A percentile compares a stretch with the other conserved stretches of the same genome.
Conservation (phyloP, 2,888 invertebrate species). For the Brachyptera risi region DNA sequence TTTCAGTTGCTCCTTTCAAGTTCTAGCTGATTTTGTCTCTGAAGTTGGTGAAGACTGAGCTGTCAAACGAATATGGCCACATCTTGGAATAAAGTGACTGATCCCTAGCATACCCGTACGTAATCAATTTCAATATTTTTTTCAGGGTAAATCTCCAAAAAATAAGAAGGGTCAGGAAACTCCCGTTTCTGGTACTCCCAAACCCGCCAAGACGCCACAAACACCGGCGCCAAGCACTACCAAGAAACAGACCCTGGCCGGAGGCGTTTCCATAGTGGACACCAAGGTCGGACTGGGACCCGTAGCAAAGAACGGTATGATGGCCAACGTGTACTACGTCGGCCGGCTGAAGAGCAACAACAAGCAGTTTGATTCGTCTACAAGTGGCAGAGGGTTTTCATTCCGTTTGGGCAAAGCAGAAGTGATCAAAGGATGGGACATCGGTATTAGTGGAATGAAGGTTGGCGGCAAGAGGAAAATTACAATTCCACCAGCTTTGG, state of each 20-base stretch:
- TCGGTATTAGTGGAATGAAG: slow-evolving; percentile 88
- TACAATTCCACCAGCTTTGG: slow-evolving; percentile 78
- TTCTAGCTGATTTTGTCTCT: too few relatives aligned
- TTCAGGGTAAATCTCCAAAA: slow-evolving; percentile 33
- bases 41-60: too few relatives aligned
- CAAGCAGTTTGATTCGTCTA: slow-evolving; percentile 78
- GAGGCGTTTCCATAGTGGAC: slow-evolving; percentile 81
- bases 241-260: slow-evolving; percentile 57
- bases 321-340: slow-evolving; percentile 71
- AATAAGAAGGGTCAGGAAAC: slow-evolving; percentile 36
- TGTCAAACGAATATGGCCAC: too few relatives aligned
- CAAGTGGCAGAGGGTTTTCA: slow-evolving; percentile 76
- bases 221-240: slow-evolving; percentile 32
- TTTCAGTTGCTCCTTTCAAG: too few relatives aligned
- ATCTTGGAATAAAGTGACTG: too few relatives aligned
- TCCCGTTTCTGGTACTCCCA: slow-evolving; percentile 13
- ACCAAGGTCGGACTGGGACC: slow-evolving; percentile 73
- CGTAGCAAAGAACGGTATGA: slow-evolving; percentile 71
- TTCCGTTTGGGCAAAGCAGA: slow-evolving; percentile 80
- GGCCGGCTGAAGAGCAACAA: slow-evolving; percentile 78
- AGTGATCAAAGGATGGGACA: slow-evolving; percentile 89
- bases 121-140: too few relatives aligned
- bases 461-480: slow-evolving; percentile 87
- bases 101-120: too few relatives aligned
- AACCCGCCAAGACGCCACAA: slow-evolving; percentile 28